Evolutionary conservation across 2,888 invertebrate species (phyloP).

Genomic region (Eupithecia subumbrata): DNA sequence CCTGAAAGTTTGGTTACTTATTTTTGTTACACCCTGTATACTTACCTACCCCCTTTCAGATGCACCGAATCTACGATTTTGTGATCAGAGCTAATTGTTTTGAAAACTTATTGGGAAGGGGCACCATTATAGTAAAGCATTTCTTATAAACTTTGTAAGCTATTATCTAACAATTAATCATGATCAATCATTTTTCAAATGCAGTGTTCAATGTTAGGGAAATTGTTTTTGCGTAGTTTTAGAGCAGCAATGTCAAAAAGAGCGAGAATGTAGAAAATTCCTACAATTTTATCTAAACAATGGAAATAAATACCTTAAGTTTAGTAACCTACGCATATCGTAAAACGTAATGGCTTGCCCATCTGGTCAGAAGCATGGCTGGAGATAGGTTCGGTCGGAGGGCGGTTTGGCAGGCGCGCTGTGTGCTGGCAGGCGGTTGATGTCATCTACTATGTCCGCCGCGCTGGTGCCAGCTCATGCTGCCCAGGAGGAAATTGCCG

Average conservation of each 20-base stretch:
- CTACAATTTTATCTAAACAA: neutral
- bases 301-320: neutral
- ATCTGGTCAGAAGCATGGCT: slow-evolving; percentile 1
- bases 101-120: too few relatives aligned
- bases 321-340: neutral
- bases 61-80: too few relatives aligned
- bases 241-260: neutral
- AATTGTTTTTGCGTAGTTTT: too few relatives aligned
- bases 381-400: neutral
- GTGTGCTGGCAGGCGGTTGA: neutral
- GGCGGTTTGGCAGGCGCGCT: neutral
- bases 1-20: too few relatives aligned
- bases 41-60: too few relatives aligned
- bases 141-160: neutral
- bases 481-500: neutral
- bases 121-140: too few relatives aligned
- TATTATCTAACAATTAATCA: neutral
- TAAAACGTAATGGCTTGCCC: neutral
- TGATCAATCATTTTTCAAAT: too few relatives aligned
- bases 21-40: too few relatives aligned
- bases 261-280: neutral
- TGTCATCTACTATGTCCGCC: neutral
- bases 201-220: neutral
- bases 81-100: too few relatives aligned
- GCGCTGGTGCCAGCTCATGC: neutral